Conservation (phyloP, 2,113 vertebrate species). For the Junco hyemalis region DNA sequence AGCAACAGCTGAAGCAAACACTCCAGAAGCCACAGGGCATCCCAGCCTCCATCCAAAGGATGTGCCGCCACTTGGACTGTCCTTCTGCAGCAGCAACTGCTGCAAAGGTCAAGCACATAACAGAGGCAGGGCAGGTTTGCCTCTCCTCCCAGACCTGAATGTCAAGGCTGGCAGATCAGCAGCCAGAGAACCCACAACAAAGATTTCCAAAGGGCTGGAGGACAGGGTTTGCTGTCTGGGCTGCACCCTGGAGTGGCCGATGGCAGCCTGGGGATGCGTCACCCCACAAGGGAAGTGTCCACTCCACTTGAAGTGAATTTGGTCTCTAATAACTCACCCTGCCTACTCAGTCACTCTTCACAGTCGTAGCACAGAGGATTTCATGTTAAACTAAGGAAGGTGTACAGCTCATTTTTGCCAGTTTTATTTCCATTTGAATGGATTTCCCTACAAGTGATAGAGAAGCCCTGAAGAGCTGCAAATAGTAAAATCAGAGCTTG, state of each 20-base stretch:
- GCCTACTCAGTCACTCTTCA: background rate
- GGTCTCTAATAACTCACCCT: background rate
- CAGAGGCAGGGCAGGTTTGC: background rate
- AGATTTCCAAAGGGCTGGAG: background rate
- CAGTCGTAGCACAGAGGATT: background rate
- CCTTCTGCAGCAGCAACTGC: constrained; percentile 25
- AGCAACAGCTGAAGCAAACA: constrained; percentile 19
- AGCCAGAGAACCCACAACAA: background rate
- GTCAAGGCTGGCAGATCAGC: constrained; percentile 4
- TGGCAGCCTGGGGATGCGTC: rapidly evolving
- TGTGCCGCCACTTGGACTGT: background rate
- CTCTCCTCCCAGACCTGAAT: background rate
- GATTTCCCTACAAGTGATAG: background rate
- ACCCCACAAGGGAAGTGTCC: background rate
- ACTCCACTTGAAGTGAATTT: background rate
- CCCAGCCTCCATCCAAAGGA: background rate
- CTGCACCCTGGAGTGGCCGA: background rate
- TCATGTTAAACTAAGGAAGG: background rate
- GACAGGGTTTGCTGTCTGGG: background rate
- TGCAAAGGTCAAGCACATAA: constrained; percentile 41
- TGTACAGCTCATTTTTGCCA: background rate
- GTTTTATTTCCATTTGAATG: background rate
- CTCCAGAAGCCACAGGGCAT: background rate
- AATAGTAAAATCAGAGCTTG: background rate
- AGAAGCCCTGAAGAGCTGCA: background rate